Conservation (phyloP, 2,113 vertebrate species). For the Lamprologus ornatipinnis region DNA sequence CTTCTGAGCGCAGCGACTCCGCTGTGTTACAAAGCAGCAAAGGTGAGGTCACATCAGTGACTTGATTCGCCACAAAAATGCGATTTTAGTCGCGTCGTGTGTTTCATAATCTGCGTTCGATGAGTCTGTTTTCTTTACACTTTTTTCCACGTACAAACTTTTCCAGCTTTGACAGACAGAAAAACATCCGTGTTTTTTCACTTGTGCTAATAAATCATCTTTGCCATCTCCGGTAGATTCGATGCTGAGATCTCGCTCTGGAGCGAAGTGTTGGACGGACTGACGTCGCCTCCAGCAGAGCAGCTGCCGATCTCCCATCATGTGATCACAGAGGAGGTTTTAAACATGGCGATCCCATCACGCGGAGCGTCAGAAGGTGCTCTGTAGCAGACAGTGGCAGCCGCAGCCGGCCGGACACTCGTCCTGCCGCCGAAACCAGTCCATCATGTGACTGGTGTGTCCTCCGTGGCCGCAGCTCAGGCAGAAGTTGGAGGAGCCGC, state of each 20-base stretch:
- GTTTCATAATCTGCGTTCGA: background rate
- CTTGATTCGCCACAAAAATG: background rate
- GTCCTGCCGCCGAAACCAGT: constrained; percentile 94
- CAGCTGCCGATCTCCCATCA: background rate
- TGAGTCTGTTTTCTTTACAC: background rate
- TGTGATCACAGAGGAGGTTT: background rate
- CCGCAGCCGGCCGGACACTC: constrained; percentile 95
- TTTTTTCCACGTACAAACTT: background rate
- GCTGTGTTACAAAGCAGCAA: background rate
- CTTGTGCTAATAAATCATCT: background rate
- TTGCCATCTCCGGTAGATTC: background rate
- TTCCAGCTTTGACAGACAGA: background rate
- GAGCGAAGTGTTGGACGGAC: background rate
- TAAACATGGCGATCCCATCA: no score
- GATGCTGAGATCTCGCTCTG: background rate
- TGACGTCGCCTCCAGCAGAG: background rate
- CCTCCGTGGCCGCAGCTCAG: constrained; percentile 93
- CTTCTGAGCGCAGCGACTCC: fast-evolving
- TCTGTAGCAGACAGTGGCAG: constrained; percentile 91
- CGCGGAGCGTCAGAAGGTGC: constrained; percentile 75
- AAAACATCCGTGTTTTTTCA: background rate
- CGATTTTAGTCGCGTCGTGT: background rate
- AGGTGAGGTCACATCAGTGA: background rate
- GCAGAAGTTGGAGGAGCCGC: constrained; percentile 96
- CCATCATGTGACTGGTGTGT: constrained; percentile 97